Percentiles rank a stretch among this genome's conserved stretches.
Evolutionary conservation across 2,888 invertebrate genomes (phyloP).

Genomic region (Polylopha cassiicola): DNA sequence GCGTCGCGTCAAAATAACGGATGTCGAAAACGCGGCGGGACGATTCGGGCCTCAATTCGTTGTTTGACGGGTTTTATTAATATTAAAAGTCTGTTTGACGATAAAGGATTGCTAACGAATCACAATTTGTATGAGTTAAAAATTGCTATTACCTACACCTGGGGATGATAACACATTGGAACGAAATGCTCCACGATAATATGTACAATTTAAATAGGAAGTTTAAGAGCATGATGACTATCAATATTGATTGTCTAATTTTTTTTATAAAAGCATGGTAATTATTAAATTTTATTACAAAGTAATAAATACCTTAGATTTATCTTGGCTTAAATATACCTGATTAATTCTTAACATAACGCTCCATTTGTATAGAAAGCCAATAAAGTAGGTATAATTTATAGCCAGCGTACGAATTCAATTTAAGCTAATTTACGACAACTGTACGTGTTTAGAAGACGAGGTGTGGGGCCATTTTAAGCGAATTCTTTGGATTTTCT

Average conservation of each 20-base stretch:
- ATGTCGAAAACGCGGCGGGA: slow-evolving; percentile 13
- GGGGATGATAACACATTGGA: background rate
- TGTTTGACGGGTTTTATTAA: slow-evolving; percentile 17
- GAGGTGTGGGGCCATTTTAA: slow-evolving; percentile 1
- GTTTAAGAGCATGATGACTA: too few species aligned
- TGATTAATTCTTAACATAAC: slow-evolving; percentile 16
- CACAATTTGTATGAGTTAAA: too few species aligned
- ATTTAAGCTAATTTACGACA: slow-evolving; percentile 22
- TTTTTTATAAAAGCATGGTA: too few species aligned
- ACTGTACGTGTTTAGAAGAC: slow-evolving; percentile 16
- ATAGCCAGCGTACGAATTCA: too few species aligned
- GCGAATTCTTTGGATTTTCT: slow-evolving; percentile 9
- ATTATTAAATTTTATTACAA: too few species aligned
- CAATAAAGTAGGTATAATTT: slow-evolving; percentile 20
- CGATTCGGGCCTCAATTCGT: slow-evolving; percentile 16
- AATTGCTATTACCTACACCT: too few species aligned
- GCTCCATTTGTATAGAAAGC: slow-evolving; percentile 17
- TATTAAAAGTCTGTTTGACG: slow-evolving; percentile 19
- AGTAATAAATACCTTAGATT: too few species aligned
- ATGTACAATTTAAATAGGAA: too few species aligned
- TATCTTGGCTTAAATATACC: too few species aligned
- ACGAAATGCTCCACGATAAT: too few species aligned
- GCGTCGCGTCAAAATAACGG: slow-evolving; percentile 12
- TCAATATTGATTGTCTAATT: too few species aligned
- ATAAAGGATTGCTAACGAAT: too few species aligned